Evolutionary conservation across 2,113 vertebrate species (phyloP).

Genomic region (Erythrolamprus reginae): DNA sequence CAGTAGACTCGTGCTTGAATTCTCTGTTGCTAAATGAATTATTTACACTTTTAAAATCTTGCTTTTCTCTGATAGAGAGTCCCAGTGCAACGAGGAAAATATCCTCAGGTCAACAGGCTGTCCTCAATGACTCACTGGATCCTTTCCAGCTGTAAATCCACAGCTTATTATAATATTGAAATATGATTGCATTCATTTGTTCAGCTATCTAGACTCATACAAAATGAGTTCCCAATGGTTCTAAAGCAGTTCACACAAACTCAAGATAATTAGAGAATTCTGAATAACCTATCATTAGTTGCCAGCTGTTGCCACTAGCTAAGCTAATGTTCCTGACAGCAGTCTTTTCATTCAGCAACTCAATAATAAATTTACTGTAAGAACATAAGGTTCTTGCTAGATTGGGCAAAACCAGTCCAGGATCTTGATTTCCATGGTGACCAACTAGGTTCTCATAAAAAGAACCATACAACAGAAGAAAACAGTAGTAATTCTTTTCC

Average conservation of each 20-base stretch:
- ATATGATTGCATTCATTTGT: neutral
- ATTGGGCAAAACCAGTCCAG: neutral
- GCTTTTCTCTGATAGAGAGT: neutral
- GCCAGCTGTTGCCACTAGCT: neutral
- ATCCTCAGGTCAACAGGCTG: neutral
- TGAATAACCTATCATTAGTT: neutral
- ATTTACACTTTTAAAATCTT: neutral
- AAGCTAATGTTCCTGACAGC: neutral
- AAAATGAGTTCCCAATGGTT: neutral
- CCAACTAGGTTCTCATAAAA: neutral
- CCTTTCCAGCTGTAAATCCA: neutral
- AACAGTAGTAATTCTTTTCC: neutral
- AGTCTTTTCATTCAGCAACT: neutral
- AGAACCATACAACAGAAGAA: neutral
- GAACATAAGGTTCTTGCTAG: neutral
- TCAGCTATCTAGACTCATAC: neutral
- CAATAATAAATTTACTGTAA: neutral
- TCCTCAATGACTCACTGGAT: neutral
- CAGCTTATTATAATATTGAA: neutral
- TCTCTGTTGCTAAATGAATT: neutral
- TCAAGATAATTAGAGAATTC: neutral
- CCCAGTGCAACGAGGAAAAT: neutral
- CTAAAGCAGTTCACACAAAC: neutral
- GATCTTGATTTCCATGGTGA: neutral
- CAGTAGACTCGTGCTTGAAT: neutral